phyloP scores from a whole-genome alignment of 2,113 vertebrate genomes.

The Saguinus midas region DNA sequence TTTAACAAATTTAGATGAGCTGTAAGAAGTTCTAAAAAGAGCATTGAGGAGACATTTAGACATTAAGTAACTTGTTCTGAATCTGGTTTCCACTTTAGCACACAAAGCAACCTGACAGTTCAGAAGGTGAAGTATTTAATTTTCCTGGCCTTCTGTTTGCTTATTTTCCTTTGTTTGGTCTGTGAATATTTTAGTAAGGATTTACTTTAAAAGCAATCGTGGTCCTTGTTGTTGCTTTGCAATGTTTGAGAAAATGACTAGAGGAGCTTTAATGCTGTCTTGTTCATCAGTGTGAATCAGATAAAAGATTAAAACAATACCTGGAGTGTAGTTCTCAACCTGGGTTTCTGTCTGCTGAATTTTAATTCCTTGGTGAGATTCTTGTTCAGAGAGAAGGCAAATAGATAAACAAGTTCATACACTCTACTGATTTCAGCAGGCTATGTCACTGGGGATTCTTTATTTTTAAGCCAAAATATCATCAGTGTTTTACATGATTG shows the following conservation, averaged over 20 bases:
- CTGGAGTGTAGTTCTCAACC: conserved; percentile 23
- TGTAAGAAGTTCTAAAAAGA: conserved; percentile 12
- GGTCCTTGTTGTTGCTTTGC: not conserved
- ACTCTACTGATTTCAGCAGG: conserved; percentile 50
- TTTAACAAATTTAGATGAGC: not conserved
- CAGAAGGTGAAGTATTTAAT: not conserved
- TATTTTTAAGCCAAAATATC: conserved; percentile 65
- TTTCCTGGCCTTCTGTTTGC: conserved; percentile 30
- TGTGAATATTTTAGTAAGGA: conserved; percentile 62
- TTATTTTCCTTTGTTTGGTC: conserved; percentile 56
- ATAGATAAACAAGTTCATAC: conserved; percentile 57
- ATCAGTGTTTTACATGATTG: not conserved
- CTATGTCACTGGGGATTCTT: not conserved
- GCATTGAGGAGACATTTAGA: not conserved
- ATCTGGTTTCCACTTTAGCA: not conserved
- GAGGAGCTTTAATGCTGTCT: conserved; percentile 40
- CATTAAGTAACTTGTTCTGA: not conserved
- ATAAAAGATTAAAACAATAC: conserved; percentile 67
- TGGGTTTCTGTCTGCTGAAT: conserved; percentile 61
- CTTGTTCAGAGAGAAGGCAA: conserved; percentile 57
- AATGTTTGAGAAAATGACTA: conserved; percentile 53
- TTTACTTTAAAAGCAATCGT: conserved; percentile 57
- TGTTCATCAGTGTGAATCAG: conserved; percentile 63
- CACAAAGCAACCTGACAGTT: not conserved
- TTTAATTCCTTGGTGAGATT: conserved; percentile 69